Conservation (phyloP, 2,797 vertebrate species). For the Acropternis orthonyx region DNA sequence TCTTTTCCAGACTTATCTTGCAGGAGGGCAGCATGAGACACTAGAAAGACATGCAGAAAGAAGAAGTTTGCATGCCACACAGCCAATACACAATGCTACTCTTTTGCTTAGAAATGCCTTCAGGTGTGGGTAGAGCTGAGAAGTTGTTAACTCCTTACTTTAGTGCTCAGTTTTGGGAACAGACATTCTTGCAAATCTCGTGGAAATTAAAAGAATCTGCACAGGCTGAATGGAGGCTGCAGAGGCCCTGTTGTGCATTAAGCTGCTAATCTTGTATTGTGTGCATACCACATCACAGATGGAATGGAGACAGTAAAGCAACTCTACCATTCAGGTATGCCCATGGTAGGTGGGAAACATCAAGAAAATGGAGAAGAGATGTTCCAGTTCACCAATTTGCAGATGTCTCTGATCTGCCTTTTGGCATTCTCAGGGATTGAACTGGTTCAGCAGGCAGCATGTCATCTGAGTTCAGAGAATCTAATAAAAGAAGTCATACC, state of each 20-base stretch:
- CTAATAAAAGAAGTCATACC: not conserved
- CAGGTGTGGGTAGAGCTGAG: not conserved
- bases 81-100: not conserved
- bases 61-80: not conserved
- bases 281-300: not conserved
- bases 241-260: not conserved
- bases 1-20: not conserved
- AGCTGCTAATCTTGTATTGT: not conserved
- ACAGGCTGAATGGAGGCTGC: not conserved
- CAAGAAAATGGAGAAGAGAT: not conserved
- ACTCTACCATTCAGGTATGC: not conserved
- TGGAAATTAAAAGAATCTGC: not conserved
- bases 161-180: not conserved
- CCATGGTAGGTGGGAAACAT: not conserved
- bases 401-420: not conserved
- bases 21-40: not conserved
- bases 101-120: not conserved
- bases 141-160: not conserved
- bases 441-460: not conserved
- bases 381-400: not conserved
- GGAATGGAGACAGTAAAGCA: not conserved
- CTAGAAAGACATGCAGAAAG: not conserved
- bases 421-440: not conserved
- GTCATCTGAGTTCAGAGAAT: not conserved
- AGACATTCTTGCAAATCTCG: not conserved